A percentile compares a stretch with the other conserved stretches of the same genome.
These are phyloP conservation scores for Psittacula cyanocephala DNA, from an alignment of 2,113 vertebrate species.

Conservation along the genomic window DNA sequence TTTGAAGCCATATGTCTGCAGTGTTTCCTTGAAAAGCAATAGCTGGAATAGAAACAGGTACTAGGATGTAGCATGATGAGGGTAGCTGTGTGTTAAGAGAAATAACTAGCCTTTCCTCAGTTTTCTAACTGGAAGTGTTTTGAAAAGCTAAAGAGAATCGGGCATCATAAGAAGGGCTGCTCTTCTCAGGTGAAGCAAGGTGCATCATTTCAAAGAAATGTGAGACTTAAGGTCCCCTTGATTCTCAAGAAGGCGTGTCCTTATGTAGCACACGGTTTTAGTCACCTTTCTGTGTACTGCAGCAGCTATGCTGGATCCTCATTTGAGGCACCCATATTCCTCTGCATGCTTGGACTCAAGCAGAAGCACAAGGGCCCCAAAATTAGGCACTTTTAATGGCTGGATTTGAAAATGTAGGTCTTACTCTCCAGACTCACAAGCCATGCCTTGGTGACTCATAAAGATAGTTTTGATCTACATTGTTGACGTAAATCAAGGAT, in stretches of 20 bases:
- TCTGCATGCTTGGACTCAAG: not conserved
- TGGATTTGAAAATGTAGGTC: not conserved
- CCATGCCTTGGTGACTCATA: not conserved
- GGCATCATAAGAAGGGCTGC: not conserved
- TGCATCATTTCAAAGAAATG: not conserved
- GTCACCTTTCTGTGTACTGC: not conserved
- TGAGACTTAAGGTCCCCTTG: fast-evolving
- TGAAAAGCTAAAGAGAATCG: not conserved
- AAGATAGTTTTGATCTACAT: not conserved
- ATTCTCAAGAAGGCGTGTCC: not conserved
- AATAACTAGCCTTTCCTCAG: not conserved
- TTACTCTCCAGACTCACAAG: not conserved
- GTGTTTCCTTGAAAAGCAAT: not conserved
- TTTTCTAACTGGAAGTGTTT: not conserved
- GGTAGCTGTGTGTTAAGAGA: not conserved
- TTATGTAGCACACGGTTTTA: fast-evolving
- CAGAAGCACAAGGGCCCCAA: not conserved
- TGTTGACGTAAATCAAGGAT: conserved; percentile 53
- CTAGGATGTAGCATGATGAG: not conserved
- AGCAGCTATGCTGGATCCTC: not conserved
- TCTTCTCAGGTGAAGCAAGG: not conserved
- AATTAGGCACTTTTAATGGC: not conserved
- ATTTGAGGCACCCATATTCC: not conserved
- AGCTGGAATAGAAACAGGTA: not conserved
- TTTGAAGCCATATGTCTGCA: not conserved